Conservation (phyloP, 1,140 invertebrate species). For the Chionoecetes opilio region DNA sequence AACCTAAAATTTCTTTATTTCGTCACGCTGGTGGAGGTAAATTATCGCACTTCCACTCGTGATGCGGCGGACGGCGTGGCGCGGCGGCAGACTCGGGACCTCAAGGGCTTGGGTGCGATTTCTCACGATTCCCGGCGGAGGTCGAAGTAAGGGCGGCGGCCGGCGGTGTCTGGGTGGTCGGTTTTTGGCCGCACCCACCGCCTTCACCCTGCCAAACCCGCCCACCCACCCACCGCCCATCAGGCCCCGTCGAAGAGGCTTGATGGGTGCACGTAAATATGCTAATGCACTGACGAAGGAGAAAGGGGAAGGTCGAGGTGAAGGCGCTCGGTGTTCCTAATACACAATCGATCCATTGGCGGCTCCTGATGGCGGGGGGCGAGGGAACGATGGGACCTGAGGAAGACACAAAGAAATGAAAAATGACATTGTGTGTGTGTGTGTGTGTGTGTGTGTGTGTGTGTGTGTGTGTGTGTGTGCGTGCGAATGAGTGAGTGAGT, state of each 20-base stretch:
- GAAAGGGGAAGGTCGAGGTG: conserved; percentile 8
- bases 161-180: conserved; percentile 38
- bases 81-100: not conserved
- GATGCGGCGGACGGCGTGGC: not conserved
- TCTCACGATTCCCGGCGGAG: not conserved
- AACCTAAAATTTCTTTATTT: conserved; percentile 20
- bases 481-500: not conserved
- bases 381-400: not conserved
- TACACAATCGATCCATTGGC: conserved; percentile 28
- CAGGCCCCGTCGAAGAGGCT: conserved; percentile 3
- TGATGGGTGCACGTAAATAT: not conserved
- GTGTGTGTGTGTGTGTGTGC: not conserved
- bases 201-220: not conserved
- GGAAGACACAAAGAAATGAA: not conserved
- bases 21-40: conserved; percentile 2
- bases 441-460: not conserved
- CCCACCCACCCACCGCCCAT: not conserved
- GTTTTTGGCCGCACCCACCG: not conserved
- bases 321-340: not conserved
- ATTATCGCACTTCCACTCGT: conserved; percentile 46
- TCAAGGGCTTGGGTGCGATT: not conserved
- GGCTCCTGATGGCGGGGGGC: not conserved
- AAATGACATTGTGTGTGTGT: not conserved
- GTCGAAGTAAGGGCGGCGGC: not conserved
- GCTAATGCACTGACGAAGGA: not conserved